These are phyloP conservation scores for Pseudochromis fuscus DNA, from an alignment of 2,797 vertebrate species.

Conservation along the genomic window DNA sequence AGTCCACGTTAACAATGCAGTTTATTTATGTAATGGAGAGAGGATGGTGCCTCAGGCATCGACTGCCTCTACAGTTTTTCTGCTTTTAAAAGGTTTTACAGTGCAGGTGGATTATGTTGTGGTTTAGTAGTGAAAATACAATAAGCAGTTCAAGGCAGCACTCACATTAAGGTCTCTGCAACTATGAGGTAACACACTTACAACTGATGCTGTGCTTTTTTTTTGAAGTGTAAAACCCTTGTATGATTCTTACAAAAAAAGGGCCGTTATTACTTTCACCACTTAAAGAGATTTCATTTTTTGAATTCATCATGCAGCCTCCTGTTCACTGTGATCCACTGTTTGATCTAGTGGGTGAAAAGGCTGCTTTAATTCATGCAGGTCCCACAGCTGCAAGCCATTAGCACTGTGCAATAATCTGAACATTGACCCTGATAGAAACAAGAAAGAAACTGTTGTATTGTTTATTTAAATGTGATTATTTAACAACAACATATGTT, in stretches of 20 bases:
- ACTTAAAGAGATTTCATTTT: constrained; percentile 4
- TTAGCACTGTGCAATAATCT: constrained; percentile 23
- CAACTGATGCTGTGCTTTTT: neutral
- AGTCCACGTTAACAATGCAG: constrained; percentile 25
- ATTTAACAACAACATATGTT: neutral
- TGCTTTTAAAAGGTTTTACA: constrained; percentile 11
- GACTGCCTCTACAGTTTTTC: constrained; percentile 12
- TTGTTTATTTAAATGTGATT: constrained; percentile 18
- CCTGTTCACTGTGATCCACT: constrained; percentile 33
- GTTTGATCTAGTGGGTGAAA: constrained; percentile 38
- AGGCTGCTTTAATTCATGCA: constrained; percentile 45
- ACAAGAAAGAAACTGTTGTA: constrained; percentile 3
- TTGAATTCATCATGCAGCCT: neutral
- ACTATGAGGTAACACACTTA: constrained; percentile 1
- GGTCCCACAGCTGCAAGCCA: constrained; percentile 41
- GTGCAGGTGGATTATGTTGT: constrained; percentile 3
- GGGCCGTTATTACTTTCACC: neutral
- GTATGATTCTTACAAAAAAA: neutral
- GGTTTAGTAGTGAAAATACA: neutral
- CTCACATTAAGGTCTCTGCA: constrained; percentile 5
- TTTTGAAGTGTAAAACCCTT: neutral
- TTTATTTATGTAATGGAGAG: constrained; percentile 42
- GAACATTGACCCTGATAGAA: constrained; percentile 26
- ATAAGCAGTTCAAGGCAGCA: neutral
- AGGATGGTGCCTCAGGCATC: constrained; percentile 6